Evolutionary conservation across 2,113 vertebrate genomes (phyloP), one percentile per base, ranked within the genome.

Genomic region (Marmota flaviventris): DNA sequence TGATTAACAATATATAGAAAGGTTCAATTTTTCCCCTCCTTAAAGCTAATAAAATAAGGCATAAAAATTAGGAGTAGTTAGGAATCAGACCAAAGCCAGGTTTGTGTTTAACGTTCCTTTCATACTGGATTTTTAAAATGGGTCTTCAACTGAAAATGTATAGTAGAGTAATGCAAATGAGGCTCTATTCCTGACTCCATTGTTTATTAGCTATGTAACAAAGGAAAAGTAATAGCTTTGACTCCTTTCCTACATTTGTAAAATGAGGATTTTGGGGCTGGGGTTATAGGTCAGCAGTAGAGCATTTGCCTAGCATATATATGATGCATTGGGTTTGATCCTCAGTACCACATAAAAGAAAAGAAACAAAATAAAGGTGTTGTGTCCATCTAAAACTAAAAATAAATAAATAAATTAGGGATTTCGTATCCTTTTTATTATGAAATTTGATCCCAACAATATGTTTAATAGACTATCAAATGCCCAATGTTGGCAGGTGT

Each of bases 1-100:
- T 85, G 13, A 51, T 94, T 51, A 94, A 48, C 18, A 69, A 45
- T 69, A 6, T 51, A 53, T 10, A 58, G 24, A 51, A 56, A 93
- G 34, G 11, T 61, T 78, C 24, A 61, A 25, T 93, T 78, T 48
- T 25, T 0, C 5, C 16, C 12, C 42, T 70, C 45, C 53, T 79
- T 37, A 86, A 73, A 78, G 61, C 34, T 76, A 79, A 85, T 37
- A 48, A 63, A 48, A 63, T 45, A 61, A 69, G 11, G 24, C 76
- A 70, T 90, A 90, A 92, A 95, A 78, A 86, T 87, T 34, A 69
- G n/a, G 11, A 39, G 42, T 85, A 37, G 24, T 77, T 8, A 89
- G 42, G 53, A 90, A 48, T 56, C 12, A 63, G 61, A 48, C 25
- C 10, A 42, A 76, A 83, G 16, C 17, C 10, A 27, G 32, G 45